These are phyloP conservation scores for Cisticola juncidis DNA, from an alignment of 2,113 vertebrate species.

Conservation along the genomic window DNA sequence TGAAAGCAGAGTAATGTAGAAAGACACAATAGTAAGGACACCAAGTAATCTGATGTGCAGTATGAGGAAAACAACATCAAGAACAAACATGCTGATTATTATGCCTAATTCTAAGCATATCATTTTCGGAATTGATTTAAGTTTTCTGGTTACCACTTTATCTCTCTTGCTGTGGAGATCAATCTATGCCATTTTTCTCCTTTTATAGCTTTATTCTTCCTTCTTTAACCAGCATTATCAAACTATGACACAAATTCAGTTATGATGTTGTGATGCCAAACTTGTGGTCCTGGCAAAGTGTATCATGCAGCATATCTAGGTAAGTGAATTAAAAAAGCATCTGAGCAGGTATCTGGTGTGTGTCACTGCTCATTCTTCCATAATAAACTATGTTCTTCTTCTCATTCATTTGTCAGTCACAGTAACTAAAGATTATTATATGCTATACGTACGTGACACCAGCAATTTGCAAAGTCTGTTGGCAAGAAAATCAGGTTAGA, in stretches of 20 bases:
- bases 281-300: constrained; percentile 75
- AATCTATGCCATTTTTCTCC: constrained; percentile 13
- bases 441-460: constrained; percentile 81
- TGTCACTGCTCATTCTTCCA: constrained; percentile 79
- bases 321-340: constrained; percentile 85
- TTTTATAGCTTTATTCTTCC: constrained; percentile 43
- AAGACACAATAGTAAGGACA: neutral
- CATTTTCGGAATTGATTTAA: constrained; percentile 61
- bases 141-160: constrained; percentile 47
- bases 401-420: constrained; percentile 82
- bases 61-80: constrained; percentile 2
- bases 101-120: constrained; percentile 34
- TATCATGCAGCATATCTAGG: constrained; percentile 75
- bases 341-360: constrained; percentile 86
- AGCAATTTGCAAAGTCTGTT: constrained; percentile 85
- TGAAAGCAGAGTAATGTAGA: neutral
- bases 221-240: constrained; percentile 70
- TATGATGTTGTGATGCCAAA: constrained; percentile 73
- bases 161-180: constrained; percentile 46
- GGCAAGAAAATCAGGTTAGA: constrained; percentile 86
- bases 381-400: constrained; percentile 77
- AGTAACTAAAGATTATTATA: constrained; percentile 83
- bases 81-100: constrained; percentile 41
- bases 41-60: neutral
- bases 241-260: constrained; percentile 76